Percentiles rank a stretch among this genome's conserved stretches.
Evolutionary conservation across 2,888 invertebrate genomes (phyloP).

Genomic region (Thereva unica): DNA sequence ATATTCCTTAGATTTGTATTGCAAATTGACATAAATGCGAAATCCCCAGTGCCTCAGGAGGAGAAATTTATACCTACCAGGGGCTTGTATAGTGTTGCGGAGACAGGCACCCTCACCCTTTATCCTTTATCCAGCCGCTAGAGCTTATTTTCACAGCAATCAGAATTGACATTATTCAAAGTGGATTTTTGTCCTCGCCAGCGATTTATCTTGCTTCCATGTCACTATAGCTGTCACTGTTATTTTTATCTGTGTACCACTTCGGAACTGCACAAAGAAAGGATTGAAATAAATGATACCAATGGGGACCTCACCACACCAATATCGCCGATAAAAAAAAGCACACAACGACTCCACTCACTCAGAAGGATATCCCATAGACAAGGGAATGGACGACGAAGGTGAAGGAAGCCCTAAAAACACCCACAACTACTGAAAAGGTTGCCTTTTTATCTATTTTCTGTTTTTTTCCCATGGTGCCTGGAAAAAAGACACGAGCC

Average conservation of each 20-base stretch:
- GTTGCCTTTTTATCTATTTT: neutral
- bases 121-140: constrained; percentile 13
- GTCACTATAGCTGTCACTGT: constrained; percentile 32
- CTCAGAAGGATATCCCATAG: no score
- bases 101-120: neutral
- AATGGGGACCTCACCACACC: constrained; percentile 22
- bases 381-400: constrained; percentile 5
- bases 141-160: constrained; percentile 18
- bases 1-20: constrained; percentile 21
- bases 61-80: constrained; percentile 22
- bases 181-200: constrained; percentile 31
- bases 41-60: constrained; percentile 14
- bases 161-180: constrained; percentile 33
- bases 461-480: neutral
- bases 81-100: constrained; percentile 1
- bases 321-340: constrained; percentile 21
- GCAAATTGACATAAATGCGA: constrained; percentile 35
- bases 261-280: constrained; percentile 24
- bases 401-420: constrained; percentile 6
- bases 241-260: constrained; percentile 30
- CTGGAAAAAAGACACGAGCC: neutral
- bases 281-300: constrained; percentile 37
- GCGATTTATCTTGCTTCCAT: constrained; percentile 33
- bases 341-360: neutral
- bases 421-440: neutral